Conservation (phyloP, 2,113 vertebrate genomes). For the Labeo rohita region DNA sequence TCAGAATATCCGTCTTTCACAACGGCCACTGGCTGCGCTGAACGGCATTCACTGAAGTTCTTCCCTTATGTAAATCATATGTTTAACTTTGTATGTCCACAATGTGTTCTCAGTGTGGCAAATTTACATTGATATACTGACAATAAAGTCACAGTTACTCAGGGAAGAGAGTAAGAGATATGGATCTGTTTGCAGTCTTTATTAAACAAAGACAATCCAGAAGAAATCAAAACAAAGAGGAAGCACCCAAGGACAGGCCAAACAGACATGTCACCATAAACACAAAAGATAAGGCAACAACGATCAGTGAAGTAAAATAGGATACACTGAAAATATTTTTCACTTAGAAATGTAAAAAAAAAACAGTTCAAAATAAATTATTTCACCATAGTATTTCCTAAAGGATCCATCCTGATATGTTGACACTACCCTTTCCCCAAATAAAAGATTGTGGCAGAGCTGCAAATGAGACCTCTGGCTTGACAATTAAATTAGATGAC, state of each 20-base stretch:
- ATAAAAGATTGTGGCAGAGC: slow-evolving; percentile 46
- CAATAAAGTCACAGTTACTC: neutral
- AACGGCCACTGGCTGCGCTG: slow-evolving; percentile 17
- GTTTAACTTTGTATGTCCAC: neutral
- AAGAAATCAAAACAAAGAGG: neutral
- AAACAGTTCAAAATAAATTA: neutral
- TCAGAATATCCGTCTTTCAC: slow-evolving; percentile 36
- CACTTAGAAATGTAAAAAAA: no score
- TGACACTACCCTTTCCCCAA: slow-evolving; percentile 20
- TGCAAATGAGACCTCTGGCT: slow-evolving; percentile 54
- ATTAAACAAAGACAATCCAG: neutral
- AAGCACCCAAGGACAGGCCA: no score
- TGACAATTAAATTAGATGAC: slow-evolving; percentile 63
- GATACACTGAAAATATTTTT: no score
- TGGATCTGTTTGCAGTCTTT: neutral
- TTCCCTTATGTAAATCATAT: neutral
- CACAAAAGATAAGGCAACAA: no score
- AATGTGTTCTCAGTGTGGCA: slow-evolving; percentile 1
- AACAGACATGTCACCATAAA: no score
- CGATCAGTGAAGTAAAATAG: no score
- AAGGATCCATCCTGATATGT: neutral
- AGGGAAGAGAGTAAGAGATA: neutral
- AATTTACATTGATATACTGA: neutral
- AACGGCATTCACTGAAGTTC: slow-evolving; percentile 19
- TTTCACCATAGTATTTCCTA: neutral